Conservation (phyloP, 1,140 invertebrate genomes). For the Leptopilina clavipes region DNA sequence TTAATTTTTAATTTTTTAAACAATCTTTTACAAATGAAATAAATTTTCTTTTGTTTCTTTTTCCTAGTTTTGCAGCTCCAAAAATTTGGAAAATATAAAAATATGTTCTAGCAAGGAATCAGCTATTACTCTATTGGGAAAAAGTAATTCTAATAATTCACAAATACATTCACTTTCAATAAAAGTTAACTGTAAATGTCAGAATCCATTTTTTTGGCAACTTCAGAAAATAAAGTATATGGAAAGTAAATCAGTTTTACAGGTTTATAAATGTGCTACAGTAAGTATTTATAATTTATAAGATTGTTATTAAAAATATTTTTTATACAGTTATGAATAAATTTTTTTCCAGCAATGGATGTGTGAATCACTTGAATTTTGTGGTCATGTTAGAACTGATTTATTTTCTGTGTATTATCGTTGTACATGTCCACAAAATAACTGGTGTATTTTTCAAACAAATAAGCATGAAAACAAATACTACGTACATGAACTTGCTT, state of each 20-base stretch:
- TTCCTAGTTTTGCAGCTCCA: conserved; percentile 63
- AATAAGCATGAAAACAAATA: conserved; percentile 53
- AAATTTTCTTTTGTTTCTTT: conserved; percentile 42
- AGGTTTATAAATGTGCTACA: conserved; percentile 67
- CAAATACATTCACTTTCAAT: conserved; percentile 59
- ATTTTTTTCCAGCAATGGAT: conserved; percentile 66
- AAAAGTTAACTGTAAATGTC: conserved; percentile 60
- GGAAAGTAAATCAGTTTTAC: conserved; percentile 53
- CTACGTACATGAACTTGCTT: conserved; percentile 77
- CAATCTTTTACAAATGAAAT: conserved; percentile 9
- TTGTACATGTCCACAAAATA: conserved; percentile 78
- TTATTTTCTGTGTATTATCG: conserved; percentile 78
- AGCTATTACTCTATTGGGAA: conserved; percentile 58
- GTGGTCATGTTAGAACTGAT: conserved; percentile 72
- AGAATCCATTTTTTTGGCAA: conserved; percentile 63
- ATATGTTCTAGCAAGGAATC: conserved; percentile 57
- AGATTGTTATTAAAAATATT: background rate
- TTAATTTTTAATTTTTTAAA: conserved; percentile 9
- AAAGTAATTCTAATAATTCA: conserved; percentile 55
- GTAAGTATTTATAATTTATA: conserved; percentile 51
- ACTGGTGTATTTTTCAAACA: conserved; percentile 77
- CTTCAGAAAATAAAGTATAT: conserved; percentile 62
- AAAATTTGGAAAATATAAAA: conserved; percentile 46
- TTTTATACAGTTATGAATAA: background rate
- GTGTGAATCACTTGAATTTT: conserved; percentile 73